Evolutionary conservation across 2,113 vertebrate genomes (phyloP).

Genomic region (Pachyramphus minor): DNA sequence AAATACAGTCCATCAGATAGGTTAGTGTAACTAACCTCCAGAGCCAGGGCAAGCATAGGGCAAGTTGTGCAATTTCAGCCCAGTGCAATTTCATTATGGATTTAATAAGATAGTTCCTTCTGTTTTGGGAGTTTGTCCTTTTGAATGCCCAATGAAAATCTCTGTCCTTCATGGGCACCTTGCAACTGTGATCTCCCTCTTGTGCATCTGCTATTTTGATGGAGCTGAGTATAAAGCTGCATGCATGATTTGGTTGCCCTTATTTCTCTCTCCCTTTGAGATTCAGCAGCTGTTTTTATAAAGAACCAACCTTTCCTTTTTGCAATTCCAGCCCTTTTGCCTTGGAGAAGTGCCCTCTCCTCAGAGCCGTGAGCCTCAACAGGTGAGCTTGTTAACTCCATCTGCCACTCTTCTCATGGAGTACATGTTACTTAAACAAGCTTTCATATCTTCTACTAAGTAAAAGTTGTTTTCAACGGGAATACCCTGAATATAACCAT

Average conservation of each 20-base stretch:
- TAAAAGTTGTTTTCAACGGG: not conserved
- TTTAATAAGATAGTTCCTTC: not conserved
- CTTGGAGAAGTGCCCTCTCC: not conserved
- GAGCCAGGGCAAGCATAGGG: not conserved
- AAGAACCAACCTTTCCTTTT: not conserved
- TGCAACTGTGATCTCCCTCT: not conserved
- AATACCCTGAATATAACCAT: not conserved
- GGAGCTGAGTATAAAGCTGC: not conserved
- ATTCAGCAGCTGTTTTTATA: not conserved
- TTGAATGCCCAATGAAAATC: not conserved
- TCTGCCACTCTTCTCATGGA: not conserved
- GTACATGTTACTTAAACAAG: not conserved
- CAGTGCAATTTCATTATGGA: not conserved
- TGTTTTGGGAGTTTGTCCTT: not conserved
- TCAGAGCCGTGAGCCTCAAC: not conserved
- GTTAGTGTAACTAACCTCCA: not conserved
- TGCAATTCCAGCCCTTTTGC: not conserved
- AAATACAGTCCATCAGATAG: not conserved
- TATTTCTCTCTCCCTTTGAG: not conserved
- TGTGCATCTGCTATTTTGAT: not conserved
- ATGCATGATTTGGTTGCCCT: not conserved
- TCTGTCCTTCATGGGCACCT: not conserved
- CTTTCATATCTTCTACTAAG: not conserved
- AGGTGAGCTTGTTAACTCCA: not conserved
- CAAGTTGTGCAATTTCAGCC: not conserved